These are phyloP conservation scores for Tetragnatha versicolor DNA, from an alignment of 1,140 invertebrate species.

Conservation along the genomic window DNA sequence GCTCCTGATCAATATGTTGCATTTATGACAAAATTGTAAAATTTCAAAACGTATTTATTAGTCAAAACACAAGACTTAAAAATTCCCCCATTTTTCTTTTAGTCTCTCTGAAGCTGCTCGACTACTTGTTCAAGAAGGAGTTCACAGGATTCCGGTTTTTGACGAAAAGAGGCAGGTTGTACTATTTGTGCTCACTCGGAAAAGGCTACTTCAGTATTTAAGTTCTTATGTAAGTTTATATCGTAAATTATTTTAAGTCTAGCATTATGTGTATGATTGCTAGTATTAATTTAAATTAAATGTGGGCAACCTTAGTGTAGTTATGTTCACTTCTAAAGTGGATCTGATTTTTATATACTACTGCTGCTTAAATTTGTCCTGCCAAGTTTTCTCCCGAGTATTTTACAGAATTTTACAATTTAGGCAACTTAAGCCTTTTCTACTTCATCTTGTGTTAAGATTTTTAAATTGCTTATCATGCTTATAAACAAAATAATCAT, in stretches of 20 bases:
- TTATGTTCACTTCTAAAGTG: too few species aligned
- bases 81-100: slow-evolving; percentile 3
- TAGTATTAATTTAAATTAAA: too few species aligned
- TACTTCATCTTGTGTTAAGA: too few species aligned
- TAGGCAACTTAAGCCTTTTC: too few species aligned
- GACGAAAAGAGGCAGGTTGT: slow-evolving; percentile 20
- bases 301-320: too few species aligned
- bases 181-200: slow-evolving; percentile 24
- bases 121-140: slow-evolving; percentile 30
- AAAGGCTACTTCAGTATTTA: slow-evolving; percentile 31
- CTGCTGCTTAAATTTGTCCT: too few species aligned
- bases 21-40: background rate
- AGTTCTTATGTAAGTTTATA: slow-evolving; percentile 28
- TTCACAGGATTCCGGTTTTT: slow-evolving; percentile 34
- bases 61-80: background rate
- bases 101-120: slow-evolving; percentile 35
- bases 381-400: too few species aligned
- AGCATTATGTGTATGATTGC: too few species aligned
- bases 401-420: too few species aligned
- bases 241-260: background rate
- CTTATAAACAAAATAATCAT: too few species aligned
- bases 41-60: background rate
- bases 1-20: background rate
- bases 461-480: too few species aligned
- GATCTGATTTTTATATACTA: too few species aligned